Evolutionary conservation across 2,113 vertebrate genomes (phyloP).

Genomic region (Neolamprologus falcicula): DNA sequence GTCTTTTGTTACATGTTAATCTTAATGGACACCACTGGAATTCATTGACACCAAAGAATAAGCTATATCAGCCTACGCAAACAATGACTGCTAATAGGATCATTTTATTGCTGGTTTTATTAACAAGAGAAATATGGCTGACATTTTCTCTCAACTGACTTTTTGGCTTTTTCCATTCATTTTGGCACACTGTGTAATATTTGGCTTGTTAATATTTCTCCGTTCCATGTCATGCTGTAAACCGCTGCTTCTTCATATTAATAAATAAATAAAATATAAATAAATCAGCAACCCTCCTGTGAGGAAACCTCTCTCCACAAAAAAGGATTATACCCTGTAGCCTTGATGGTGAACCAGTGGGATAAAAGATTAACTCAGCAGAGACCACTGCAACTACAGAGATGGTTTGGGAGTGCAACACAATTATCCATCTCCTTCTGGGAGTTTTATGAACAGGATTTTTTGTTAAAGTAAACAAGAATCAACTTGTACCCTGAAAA

Average conservation of each 20-base stretch:
- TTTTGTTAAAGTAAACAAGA: background rate
- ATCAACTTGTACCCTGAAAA: background rate
- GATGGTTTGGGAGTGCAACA: background rate
- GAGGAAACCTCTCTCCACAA: background rate
- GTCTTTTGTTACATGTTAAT: background rate
- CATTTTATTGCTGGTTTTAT: background rate
- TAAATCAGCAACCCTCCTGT: background rate
- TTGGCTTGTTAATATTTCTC: background rate
- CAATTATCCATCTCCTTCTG: conserved; percentile 29
- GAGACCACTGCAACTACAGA: background rate
- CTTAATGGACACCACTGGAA: background rate
- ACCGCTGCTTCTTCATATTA: background rate
- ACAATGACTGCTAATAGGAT: background rate
- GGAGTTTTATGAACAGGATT: background rate
- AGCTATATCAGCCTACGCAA: background rate
- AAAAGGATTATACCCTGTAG: conserved; percentile 19
- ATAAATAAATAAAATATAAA: background rate
- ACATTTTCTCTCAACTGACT: background rate
- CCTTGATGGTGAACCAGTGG: conserved; percentile 32
- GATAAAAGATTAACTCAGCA: conserved; percentile 30
- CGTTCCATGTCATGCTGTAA: background rate
- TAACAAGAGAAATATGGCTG: background rate
- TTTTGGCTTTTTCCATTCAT: background rate
- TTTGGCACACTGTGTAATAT: background rate
- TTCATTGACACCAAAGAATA: background rate